Conservation (phyloP, 2,888 invertebrate species). For the Agonum fuliginosum region DNA sequence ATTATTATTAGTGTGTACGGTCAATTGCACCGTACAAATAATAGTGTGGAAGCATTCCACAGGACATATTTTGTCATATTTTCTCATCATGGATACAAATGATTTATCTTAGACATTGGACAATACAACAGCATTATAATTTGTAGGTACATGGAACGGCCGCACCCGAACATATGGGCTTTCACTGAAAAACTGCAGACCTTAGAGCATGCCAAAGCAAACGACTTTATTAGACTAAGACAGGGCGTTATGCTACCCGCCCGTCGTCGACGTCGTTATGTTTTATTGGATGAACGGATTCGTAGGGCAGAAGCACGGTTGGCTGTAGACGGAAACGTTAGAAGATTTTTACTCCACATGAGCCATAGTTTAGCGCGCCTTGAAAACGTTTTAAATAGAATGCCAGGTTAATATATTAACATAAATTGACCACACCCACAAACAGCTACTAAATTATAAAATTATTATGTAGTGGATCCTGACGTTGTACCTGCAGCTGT, state of each 20-base stretch:
- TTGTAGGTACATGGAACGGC: neutral
- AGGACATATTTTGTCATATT: neutral
- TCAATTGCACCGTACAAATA: neutral
- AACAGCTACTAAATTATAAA: too few species aligned
- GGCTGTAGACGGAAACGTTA: neutral
- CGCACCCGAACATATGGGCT: neutral
- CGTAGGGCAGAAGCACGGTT: neutral
- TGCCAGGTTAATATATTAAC: too few species aligned
- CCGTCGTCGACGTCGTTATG: neutral
- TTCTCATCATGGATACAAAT: neutral
- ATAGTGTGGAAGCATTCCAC: slow-evolving; percentile 18
- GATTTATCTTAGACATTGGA: neutral
- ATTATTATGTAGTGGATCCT: too few species aligned
- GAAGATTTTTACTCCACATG: neutral
- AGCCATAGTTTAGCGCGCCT: neutral
- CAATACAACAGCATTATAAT: neutral
- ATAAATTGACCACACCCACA: too few species aligned
- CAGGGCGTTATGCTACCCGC: neutral
- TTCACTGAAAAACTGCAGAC: neutral
- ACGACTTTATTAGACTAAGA: neutral
- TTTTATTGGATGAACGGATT: neutral
- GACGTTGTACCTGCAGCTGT: too few species aligned
- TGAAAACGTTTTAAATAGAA: neutral
- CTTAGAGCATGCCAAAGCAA: neutral
- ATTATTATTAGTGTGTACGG: neutral